Evolutionary conservation across 2,113 vertebrate species (phyloP), one percentile per base, ranked within the genome.

Genomic region (Podarcis raffonei): DNA sequence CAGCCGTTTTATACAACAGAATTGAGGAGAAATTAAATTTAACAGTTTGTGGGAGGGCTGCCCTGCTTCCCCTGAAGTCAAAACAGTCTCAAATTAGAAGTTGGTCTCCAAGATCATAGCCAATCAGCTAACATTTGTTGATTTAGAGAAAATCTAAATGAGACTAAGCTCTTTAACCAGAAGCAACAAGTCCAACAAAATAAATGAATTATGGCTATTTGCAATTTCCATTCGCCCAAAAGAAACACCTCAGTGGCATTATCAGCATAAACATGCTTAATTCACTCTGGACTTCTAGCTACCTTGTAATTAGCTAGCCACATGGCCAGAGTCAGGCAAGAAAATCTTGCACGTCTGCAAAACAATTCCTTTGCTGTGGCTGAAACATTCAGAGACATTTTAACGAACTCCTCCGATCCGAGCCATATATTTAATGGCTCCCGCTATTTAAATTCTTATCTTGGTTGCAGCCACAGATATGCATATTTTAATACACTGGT

Each of bases 361-460:
- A 89, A 94, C 95, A 93, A 94, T 78, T 78, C 81, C 87, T 90
- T 0, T 1, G 85, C 92, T 83, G 88, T 72, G 90, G 39, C 87
- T 92, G 92, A 95, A 88, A 92, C 91, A 93, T 69, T 90, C 81
- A 1, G 53, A 93, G 30, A 83, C 79, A 94, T 84, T 88, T 84
- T 79, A 91, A 82, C n/a, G 13, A 83, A 90, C 88, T 84, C 0
- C 0, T 79, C 0, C 0, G 88, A 37, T 69, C 92, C 91, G 0
- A 90, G 72, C 20, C 62, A 79, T 42, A 87, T 59, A 65, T 82
- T 81, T 12, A 65, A 71, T 27, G 30, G 23, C 32, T 83, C 76
- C 53, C 39, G 5, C 53, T 57, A 37, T 78, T 77, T 84, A 53
- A 78, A 62, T 39, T 77, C 81, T 76, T 66, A 77, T 68, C 59